phyloP scores from a whole-genome alignment of 2,888 invertebrate species.

The Acronicta alni region DNA sequence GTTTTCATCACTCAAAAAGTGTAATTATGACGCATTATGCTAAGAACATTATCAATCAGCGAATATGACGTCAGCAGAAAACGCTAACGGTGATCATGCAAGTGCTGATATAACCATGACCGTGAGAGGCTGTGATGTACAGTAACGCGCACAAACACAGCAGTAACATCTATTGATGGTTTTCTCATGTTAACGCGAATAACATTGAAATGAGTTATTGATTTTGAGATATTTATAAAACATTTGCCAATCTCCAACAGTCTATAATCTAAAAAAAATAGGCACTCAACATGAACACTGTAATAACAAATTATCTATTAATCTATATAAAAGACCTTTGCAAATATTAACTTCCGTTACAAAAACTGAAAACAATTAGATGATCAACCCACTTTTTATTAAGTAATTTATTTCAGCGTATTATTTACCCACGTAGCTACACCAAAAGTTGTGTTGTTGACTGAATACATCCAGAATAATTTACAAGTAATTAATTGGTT shows the following conservation, averaged over 20 bases:
- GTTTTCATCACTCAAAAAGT: constrained; percentile 11
- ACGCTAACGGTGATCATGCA: constrained; percentile 64
- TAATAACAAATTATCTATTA: background rate
- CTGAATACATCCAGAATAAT: background rate
- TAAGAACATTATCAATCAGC: constrained; percentile 46
- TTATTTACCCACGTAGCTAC: background rate
- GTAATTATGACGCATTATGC: constrained; percentile 44
- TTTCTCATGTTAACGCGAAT: constrained; percentile 32
- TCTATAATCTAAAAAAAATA: background rate
- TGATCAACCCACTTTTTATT: background rate
- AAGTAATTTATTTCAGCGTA: background rate
- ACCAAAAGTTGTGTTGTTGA: background rate
- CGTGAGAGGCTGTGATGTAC: constrained; percentile 35
- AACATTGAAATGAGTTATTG: constrained; percentile 31
- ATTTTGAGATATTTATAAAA: constrained; percentile 14
- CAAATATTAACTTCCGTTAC: background rate
- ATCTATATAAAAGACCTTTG: background rate
- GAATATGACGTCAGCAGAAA: constrained; percentile 58
- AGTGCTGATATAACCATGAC: constrained; percentile 57
- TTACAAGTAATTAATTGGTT: background rate
- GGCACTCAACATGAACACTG: background rate
- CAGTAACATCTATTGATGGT: constrained; percentile 20
- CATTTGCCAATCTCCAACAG: constrained; percentile 12
- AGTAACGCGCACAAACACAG: constrained; percentile 30
- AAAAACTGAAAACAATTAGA: background rate